Evolutionary conservation across 1,140 invertebrate genomes (phyloP), one percentile per base, ranked within the genome.

Genomic region (Laupala kohalensis): DNA sequence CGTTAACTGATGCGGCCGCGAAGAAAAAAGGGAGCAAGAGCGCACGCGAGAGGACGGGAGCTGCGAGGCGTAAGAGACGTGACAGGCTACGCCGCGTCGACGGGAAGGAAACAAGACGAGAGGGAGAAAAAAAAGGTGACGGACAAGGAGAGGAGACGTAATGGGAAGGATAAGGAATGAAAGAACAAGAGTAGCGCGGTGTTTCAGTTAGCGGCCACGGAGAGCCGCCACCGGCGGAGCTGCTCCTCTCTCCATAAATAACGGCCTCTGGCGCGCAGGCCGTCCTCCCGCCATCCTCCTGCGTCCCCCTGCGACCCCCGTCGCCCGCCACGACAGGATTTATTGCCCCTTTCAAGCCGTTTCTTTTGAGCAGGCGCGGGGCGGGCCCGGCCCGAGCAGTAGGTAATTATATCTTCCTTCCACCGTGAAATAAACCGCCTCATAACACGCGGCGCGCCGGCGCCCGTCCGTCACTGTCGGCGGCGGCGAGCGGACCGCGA

Each of bases 341-440:
- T 70, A 70, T 70, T 23, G 63, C 27, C n/a, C 12, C 37, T 70
- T 63, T 64, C 69, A 70, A 70, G 69, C 23, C 37, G 69, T 70
- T 70, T 62, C 69, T 70, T 70, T 70, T 26, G 69, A 69, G 69
- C 29, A 26, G 30, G 24, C 9, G n/a, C 24, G 12, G 5, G 29
- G 25, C 53, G 29, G 29, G 24, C 27, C 2, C 12, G 24, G 4
- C 24, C n/a, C 27, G 69, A 27, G 37, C 69, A 69, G 69, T 37
- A 70, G 53, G 37, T 63, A 70, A 63, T 70, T 70, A 70, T 70
- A 70, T 70, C 37, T 70, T 62, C 69, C 53, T 69, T 69, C 69
- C 69, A 53, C 68, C 69, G 53, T 69, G 69, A 69, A 69, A 69
- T 69, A 53, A 37, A 69, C 69, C 69, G 29, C 69, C 69, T 69